These are phyloP conservation scores for Donacobius atricapilla DNA, from an alignment of 2,113 vertebrate genomes.

Conservation along the genomic window DNA sequence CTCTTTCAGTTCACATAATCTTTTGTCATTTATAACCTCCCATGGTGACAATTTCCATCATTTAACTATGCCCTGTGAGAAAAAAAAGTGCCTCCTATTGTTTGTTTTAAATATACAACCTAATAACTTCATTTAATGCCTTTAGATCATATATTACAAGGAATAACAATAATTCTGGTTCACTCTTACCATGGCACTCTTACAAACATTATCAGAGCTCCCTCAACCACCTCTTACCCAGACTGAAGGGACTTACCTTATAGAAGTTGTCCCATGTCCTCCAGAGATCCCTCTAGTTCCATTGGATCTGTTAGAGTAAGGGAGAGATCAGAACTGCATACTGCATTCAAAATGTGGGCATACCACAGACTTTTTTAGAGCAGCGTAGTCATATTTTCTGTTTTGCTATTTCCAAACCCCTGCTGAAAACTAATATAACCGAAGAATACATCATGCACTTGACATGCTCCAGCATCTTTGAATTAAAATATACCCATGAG, in stretches of 20 bases:
- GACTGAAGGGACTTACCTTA: neutral
- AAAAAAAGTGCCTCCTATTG: neutral
- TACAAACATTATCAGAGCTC: neutral
- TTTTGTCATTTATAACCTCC: constrained; percentile 6
- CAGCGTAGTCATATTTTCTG: neutral
- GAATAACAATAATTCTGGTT: neutral
- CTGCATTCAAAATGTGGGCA: neutral
- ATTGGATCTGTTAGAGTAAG: neutral
- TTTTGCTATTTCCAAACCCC: constrained; percentile 19
- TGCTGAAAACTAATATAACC: neutral
- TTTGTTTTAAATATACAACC: neutral
- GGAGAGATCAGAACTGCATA: neutral
- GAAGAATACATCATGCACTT: neutral
- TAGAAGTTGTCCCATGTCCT: neutral
- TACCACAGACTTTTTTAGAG: neutral
- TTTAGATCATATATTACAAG: neutral
- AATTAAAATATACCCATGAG: constrained; percentile 20
- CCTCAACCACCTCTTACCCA: neutral
- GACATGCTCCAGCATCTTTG: neutral
- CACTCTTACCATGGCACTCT: neutral
- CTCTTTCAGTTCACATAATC: neutral
- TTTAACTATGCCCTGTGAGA: neutral
- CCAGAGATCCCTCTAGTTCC: neutral
- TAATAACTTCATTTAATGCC: neutral
- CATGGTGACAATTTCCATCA: neutral